Percentiles rank a stretch among this genome's conserved stretches.
These are phyloP conservation scores for Merops nubicus DNA, from an alignment of 2,113 vertebrate genomes.

Conservation along the genomic window DNA sequence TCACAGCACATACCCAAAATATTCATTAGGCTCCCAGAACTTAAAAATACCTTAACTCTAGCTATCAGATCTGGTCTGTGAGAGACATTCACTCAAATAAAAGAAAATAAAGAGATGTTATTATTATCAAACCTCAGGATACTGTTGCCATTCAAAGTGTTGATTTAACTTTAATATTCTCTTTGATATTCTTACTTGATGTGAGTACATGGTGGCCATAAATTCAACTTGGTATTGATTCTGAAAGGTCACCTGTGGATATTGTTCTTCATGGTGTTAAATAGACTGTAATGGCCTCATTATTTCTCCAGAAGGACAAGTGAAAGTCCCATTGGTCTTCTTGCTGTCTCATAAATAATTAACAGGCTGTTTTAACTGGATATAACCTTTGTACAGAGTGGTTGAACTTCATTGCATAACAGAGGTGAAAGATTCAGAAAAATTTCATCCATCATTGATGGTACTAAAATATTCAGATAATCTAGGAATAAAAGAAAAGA, in stretches of 20 bases:
- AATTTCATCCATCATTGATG: slow-evolving; percentile 27
- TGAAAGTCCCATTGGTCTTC: slow-evolving; percentile 67
- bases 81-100: background rate
- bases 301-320: slow-evolving; percentile 62
- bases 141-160: background rate
- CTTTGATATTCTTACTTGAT: slow-evolving; percentile 49
- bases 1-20: background rate
- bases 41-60: background rate
- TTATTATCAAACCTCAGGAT: background rate
- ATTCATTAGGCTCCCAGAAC: background rate
- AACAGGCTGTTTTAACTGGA: slow-evolving; percentile 62
- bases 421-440: slow-evolving; percentile 12
- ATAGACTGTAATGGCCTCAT: slow-evolving; percentile 64
- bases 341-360: slow-evolving; percentile 75
- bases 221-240: slow-evolving; percentile 56
- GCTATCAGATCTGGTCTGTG: background rate
- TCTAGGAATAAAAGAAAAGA: background rate
- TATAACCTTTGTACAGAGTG: slow-evolving; percentile 63
- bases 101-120: slow-evolving; percentile 20
- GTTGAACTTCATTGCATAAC: background rate
- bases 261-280: slow-evolving; percentile 71
- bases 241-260: slow-evolving; percentile 69
- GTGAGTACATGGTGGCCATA: slow-evolving; percentile 43
- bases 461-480: slow-evolving; percentile 31
- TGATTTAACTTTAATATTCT: background rate